A percentile compares a stretch with the other conserved stretches of the same genome.
Conservation (phyloP, 2,888 invertebrate species). For the Protodeltote pygarga region DNA sequence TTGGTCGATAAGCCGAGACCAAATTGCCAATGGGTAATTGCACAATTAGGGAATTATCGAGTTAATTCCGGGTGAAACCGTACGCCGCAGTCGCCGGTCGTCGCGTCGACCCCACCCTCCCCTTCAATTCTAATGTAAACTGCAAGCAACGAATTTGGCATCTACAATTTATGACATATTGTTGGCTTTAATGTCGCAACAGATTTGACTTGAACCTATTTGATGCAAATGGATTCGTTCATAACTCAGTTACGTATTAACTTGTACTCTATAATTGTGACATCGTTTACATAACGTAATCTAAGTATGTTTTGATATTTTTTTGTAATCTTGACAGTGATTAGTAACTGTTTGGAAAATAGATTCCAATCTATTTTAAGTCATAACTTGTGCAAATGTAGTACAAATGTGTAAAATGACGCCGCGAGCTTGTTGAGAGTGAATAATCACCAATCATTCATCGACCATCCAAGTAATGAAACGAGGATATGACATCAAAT, state of each 20-base stretch:
- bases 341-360: slow-evolving; percentile 25
- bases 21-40: slow-evolving; percentile 80
- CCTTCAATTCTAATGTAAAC: slow-evolving; percentile 77
- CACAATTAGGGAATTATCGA: slow-evolving; percentile 83
- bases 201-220: slow-evolving; percentile 39
- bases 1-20: slow-evolving; percentile 67
- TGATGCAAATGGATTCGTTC: slow-evolving; percentile 33
- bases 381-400: not conserved
- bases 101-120: slow-evolving; percentile 49
- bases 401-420: slow-evolving; percentile 10
- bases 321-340: slow-evolving; percentile 30
- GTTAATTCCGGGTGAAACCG: slow-evolving; percentile 82
- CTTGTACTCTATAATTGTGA: slow-evolving; percentile 37
- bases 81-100: slow-evolving; percentile 58
- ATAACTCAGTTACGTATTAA: slow-evolving; percentile 15
- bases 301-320: slow-evolving; percentile 28
- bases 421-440: slow-evolving; percentile 45
- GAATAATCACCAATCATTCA: slow-evolving; percentile 47
- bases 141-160: slow-evolving; percentile 61
- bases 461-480: slow-evolving; percentile 49
- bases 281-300: slow-evolving; percentile 30
- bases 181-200: slow-evolving; percentile 61
- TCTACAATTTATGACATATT: slow-evolving; percentile 74
- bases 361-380: too few relatives aligned
- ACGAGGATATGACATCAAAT: slow-evolving; percentile 67